Evolutionary conservation across 2,888 invertebrate genomes (phyloP).

Genomic region (Luperina nickerlii): DNA sequence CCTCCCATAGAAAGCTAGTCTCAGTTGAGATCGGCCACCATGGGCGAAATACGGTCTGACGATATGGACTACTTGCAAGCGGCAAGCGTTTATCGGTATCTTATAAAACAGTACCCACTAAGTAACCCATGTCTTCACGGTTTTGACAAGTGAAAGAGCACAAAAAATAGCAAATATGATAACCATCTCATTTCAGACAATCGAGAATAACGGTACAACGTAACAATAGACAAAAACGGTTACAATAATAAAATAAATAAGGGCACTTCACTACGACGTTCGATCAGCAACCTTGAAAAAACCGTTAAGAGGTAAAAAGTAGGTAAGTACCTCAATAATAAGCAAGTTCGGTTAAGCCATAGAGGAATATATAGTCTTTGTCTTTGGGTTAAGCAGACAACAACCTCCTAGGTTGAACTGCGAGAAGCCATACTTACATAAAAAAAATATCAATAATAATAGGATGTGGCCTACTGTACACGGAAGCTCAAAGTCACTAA

Average conservation of each 20-base stretch:
- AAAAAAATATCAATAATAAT: conserved; percentile 41
- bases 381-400: too few species aligned
- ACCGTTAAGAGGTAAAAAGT: conserved; percentile 48
- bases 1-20: neutral
- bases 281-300: conserved; percentile 35
- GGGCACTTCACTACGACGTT: conserved; percentile 48
- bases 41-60: neutral
- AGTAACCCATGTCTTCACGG: neutral
- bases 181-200: conserved; percentile 41
- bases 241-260: conserved; percentile 61
- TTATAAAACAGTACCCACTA: neutral
- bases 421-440: neutral
- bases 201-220: conserved; percentile 36
- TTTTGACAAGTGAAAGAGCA: conserved; percentile 23
- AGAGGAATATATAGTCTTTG: too few species aligned
- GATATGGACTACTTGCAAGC: neutral
- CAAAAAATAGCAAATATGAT: conserved; percentile 27
- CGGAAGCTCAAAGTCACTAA: conserved; percentile 72
- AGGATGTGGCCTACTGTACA: conserved; percentile 61
- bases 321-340: conserved; percentile 24
- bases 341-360: neutral
- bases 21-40: neutral
- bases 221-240: conserved; percentile 60
- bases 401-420: neutral
- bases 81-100: neutral